Evolutionary conservation across 2,888 invertebrate species (phyloP), one percentile per base, ranked within the genome.

Genomic region (Sinotaia quadrata): DNA sequence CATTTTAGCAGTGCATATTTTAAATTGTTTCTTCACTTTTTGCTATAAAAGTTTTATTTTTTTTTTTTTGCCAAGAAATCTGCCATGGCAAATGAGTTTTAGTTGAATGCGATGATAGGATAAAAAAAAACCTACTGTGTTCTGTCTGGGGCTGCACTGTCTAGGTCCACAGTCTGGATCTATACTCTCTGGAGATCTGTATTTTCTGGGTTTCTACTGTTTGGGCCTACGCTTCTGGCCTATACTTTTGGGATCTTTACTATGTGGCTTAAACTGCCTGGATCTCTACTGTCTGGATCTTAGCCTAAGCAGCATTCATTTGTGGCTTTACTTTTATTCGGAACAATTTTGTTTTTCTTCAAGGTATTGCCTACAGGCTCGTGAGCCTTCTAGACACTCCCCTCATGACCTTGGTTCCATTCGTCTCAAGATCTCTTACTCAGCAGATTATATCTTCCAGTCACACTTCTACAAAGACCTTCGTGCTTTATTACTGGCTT

Each of bases 391-490:
- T 37, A 78, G 77, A 37, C 76, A 75, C 21, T 62, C 75, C 7
- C 89, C 86, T 91, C 91, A 68, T 86, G 92, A 91, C 73, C 91
- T 95, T 72, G 96, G 96, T 77, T 94, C 95, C 24, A 89, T 96
- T 77, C 91, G 96, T 71, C 91, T 96, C 67, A 93, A 94, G 86
- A 92, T 96, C 76, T 93, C 94, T 85, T 96, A 96, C 89, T 94
- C 94, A 24, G 93, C 94, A 54, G 96, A 96, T 90, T 93, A 94
- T 88, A 95, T 96, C 62, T 95, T 96, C 89, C 93, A 94, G 49
- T 91, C 94, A 67, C 92, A 92, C 79, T 93, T 93, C 81, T 96
- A 96, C 86, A 92, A 93, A 77, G 91, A 92, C 80, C 91, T 96
- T 18, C 91, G 94, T 84, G 92, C 93, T 86, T 90, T 96, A 68